These are phyloP conservation scores for Pycnomerus fuliginosus DNA, from an alignment of 2,888 invertebrate genomes.

Conservation along the genomic window DNA sequence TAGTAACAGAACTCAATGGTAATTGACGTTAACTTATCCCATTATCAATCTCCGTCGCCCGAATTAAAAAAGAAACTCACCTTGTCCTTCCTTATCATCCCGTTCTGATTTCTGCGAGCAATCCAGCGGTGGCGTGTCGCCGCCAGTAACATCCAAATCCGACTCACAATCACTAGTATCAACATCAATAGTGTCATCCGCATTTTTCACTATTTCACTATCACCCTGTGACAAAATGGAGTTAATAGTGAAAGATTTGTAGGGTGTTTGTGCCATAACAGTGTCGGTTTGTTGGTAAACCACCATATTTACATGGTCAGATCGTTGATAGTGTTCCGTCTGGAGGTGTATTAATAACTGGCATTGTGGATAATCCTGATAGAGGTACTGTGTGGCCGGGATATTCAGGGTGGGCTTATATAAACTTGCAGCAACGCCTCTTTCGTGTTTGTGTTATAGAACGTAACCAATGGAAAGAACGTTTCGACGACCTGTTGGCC, in stretches of 20 bases:
- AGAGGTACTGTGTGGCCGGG: too few species aligned
- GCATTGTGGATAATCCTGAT: too few species aligned
- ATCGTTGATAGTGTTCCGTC: too few species aligned
- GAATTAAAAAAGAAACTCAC: too few species aligned
- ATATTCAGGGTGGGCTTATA: slow-evolving; percentile 32
- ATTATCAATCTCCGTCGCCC: neutral
- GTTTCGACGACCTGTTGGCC: slow-evolving; percentile 16
- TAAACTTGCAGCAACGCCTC: slow-evolving; percentile 34
- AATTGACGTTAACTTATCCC: neutral
- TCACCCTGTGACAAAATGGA: slow-evolving; percentile 68
- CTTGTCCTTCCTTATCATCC: slow-evolving; percentile 36
- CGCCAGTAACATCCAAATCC: slow-evolving; percentile 76
- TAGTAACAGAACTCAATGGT: too few species aligned
- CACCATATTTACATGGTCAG: slow-evolving; percentile 37
- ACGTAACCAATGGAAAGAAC: slow-evolving; percentile 19
- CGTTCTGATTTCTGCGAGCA: slow-evolving; percentile 57
- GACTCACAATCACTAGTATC: slow-evolving; percentile 66
- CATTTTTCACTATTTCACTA: slow-evolving; percentile 30
- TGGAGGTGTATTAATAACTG: too few species aligned
- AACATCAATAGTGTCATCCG: slow-evolving; percentile 29
- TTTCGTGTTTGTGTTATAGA: slow-evolving; percentile 21
- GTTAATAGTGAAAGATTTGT: slow-evolving; percentile 79
- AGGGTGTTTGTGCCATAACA: slow-evolving; percentile 60
- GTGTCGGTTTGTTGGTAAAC: slow-evolving; percentile 9
- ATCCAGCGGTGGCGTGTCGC: slow-evolving; percentile 63